A percentile compares a stretch with the other conserved stretches of the same genome.
These are phyloP conservation scores for Drosophila sturtevanti DNA, from an alignment of 1,140 invertebrate species.

Conservation along the genomic window DNA sequence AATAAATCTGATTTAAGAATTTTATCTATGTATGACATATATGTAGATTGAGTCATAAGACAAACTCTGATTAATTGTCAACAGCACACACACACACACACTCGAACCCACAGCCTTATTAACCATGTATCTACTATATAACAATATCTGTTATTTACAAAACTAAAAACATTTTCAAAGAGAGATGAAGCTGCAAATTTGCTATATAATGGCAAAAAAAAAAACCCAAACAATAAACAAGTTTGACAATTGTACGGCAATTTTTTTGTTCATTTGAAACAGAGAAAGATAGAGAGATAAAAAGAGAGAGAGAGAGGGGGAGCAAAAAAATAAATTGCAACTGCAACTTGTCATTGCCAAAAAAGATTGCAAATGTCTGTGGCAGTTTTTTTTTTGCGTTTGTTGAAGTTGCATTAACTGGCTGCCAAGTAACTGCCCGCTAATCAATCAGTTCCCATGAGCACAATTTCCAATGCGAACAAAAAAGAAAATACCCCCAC, in stretches of 20 bases:
- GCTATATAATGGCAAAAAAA: slow-evolving; percentile 5
- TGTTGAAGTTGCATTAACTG: slow-evolving; percentile 35
- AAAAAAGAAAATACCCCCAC: slow-evolving; percentile 60
- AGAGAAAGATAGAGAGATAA: no score
- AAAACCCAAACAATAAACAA: slow-evolving; percentile 49
- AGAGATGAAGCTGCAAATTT: slow-evolving; percentile 9
- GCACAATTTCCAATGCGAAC: slow-evolving; percentile 55
- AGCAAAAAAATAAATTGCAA: slow-evolving; percentile 42
- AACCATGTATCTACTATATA: neutral
- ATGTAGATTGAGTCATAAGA: neutral
- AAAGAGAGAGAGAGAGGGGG: no score
- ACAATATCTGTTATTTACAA: neutral
- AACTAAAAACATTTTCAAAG: neutral
- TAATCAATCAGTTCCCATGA: slow-evolving; percentile 81
- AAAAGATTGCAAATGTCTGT: slow-evolving; percentile 72
- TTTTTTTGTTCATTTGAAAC: neutral
- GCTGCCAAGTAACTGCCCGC: slow-evolving; percentile 60
- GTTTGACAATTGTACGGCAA: slow-evolving; percentile 70
- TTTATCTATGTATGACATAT: neutral
- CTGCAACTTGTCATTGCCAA: slow-evolving; percentile 77
- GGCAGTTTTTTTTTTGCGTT: slow-evolving; percentile 39
- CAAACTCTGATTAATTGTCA: neutral
- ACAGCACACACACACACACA: neutral
- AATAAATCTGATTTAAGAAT: no score
- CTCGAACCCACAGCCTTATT: no score